Base-by-base conservation (phyloP, 2,888 invertebrate genomes). In the Phasia obesa region DNA sequence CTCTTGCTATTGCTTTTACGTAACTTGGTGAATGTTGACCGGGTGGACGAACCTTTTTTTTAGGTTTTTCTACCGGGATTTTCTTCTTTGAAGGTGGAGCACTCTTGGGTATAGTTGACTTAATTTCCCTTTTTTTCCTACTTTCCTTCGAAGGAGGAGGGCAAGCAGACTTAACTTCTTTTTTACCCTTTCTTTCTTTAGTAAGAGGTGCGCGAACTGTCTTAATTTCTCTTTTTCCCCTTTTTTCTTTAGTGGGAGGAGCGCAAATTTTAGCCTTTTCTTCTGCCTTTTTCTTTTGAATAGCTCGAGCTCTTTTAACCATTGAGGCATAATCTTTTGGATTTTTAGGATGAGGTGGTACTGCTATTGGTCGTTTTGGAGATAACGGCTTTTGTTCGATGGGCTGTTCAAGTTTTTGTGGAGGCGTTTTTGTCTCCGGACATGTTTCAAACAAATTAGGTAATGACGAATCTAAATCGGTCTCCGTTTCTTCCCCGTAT, bases 1-100 rank as follows among this genome's bases (percentile, higher is more conserved):
- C 82, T 19, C 71, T 51, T 11, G 79, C 78, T 11, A 83, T 71
- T 17, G 74, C 70, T 31, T 35, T 69, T 38, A 27, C 47, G 17
- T 57, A 31, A 55, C 74, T 55, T 4, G 82, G 82, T 2, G 82
- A 79, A 60, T 71, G 79, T 55, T 70, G 70, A 6, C 79, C 84
- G 0, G 73, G 69, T 11, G 76, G 76, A 67, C 80, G 73, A 1
- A 73, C 53, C 47, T 64, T 73, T 57, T 19, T 13, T 1, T 55
- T 25, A 19, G 31, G 23, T 27, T 71, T 35, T 0, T n/a, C 35
- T 19, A 11, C 4, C 2, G 13, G 17, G 13, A 0, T 9, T 75
- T 78, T 62, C 25, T 55, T 67, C 27, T 25, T 44, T 31, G 17
- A 5, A n/a, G 57, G 31, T 17, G 55, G 47, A 9, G n/a, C 44